Evolutionary conservation across 2,888 invertebrate species (phyloP).

Genomic region (Ditylenchus weischeri): DNA sequence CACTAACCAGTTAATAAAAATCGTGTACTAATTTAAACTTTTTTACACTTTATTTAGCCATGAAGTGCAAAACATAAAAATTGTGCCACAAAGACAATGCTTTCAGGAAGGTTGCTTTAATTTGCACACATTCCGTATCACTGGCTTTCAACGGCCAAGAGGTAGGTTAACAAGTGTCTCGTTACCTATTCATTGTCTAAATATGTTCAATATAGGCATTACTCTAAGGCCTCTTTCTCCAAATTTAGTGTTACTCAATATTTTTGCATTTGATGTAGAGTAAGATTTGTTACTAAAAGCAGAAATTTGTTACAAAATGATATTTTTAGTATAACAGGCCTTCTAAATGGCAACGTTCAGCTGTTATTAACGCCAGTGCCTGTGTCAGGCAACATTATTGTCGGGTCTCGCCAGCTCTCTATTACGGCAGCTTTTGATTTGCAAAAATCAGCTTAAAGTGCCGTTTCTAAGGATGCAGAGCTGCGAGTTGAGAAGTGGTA

Average conservation of each 20-base stretch:
- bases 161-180: background rate
- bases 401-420: constrained; percentile 33
- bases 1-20: too few species aligned
- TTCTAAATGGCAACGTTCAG: constrained; percentile 38
- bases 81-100: constrained; percentile 53
- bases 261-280: constrained; percentile 37
- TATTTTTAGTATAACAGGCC: constrained; percentile 36
- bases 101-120: constrained; percentile 56
- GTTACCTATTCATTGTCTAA: background rate
- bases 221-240: too few species aligned
- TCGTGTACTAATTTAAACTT: background rate
- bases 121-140: constrained; percentile 35
- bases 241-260: constrained; percentile 25
- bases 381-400: constrained; percentile 34
- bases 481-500: constrained; percentile 30
- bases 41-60: constrained; percentile 51
- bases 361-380: constrained; percentile 35
- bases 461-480: constrained; percentile 34
- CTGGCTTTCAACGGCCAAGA: constrained; percentile 34
- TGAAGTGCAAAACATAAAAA: constrained; percentile 49
- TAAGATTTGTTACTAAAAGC: constrained; percentile 13
- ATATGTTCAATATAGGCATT: background rate
- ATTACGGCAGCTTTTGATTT: constrained; percentile 36
- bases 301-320: background rate
- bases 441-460: constrained; percentile 33